Evolutionary conservation across 2,113 vertebrate genomes (phyloP).

Genomic region (Brachionichthys hirsutus): DNA sequence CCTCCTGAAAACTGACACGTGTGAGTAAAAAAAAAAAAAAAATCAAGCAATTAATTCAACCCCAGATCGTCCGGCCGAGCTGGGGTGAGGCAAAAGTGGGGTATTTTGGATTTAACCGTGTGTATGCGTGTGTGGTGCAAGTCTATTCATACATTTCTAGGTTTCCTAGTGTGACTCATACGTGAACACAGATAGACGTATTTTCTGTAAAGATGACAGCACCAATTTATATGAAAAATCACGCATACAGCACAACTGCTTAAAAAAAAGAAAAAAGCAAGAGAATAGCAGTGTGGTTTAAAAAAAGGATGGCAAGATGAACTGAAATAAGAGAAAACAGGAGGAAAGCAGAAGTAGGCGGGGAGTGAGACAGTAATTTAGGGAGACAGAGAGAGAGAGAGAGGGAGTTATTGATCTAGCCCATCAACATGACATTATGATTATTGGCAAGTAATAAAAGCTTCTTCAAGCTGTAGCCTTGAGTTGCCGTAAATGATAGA

Average conservation of each 20-base stretch:
- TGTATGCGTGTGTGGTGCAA: conserved; percentile 8
- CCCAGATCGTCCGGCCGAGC: too few species aligned
- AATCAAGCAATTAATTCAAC: too few species aligned
- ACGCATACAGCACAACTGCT: neutral
- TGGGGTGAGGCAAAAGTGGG: conserved; percentile 5
- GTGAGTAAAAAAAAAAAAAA: conserved; percentile 76
- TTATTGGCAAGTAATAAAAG: conserved; percentile 74
- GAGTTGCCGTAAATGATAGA: conserved; percentile 58
- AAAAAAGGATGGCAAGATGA: conserved; percentile 9
- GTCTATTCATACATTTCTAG: conserved; percentile 22
- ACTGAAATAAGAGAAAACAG: conserved; percentile 1
- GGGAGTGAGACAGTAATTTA: conserved; percentile 7
- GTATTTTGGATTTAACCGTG: conserved; percentile 9
- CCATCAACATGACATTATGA: conserved; percentile 71
- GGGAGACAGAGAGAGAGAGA: conserved; percentile 29
- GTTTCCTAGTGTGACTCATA: conserved; percentile 5
- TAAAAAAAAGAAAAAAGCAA: too few species aligned
- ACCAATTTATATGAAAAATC: too few species aligned
- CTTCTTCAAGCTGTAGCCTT: conserved; percentile 57
- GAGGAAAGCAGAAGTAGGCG: conserved; percentile 2
- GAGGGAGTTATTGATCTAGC: conserved; percentile 64
- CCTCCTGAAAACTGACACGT: conserved; percentile 92
- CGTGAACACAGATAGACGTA: neutral
- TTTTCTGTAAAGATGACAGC: neutral
- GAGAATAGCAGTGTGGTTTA: neutral